phyloP scores from a whole-genome alignment of 2,797 vertebrate genomes.

The Schizopygopsis pylzovi region DNA sequence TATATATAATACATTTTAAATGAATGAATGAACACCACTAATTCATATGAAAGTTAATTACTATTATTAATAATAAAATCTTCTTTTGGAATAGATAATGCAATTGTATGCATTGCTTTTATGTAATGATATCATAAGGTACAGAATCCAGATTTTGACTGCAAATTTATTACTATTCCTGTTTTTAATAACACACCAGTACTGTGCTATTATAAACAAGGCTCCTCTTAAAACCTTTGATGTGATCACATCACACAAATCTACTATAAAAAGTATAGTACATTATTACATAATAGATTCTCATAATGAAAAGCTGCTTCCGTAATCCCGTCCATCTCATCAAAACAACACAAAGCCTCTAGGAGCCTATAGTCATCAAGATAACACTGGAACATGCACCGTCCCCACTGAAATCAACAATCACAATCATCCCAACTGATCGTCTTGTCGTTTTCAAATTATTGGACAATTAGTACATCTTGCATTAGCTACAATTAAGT shows the following conservation, averaged over 20 bases:
- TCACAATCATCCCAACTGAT: not conserved
- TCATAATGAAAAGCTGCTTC: slow-evolving; percentile 42
- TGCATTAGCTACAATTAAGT: not conserved
- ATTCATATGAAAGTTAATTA: not conserved
- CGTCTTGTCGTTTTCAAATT: not conserved
- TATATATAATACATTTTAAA: not conserved
- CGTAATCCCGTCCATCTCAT: slow-evolving; percentile 20
- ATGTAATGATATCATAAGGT: not conserved
- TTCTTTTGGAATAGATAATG: not conserved
- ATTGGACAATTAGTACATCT: not conserved
- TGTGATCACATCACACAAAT: not conserved
- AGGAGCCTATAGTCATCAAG: not conserved
- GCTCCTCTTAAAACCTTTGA: not conserved
- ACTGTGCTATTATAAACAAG: not conserved
- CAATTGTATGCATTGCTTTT: not conserved
- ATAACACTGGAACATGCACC: not conserved
- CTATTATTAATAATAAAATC: not conserved
- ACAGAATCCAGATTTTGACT: not conserved
- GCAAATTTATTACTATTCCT: not conserved
- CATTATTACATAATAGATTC: slow-evolving; percentile 32
- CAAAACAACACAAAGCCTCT: slow-evolving; percentile 24
- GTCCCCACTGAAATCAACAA: not conserved
- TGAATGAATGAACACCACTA: not conserved
- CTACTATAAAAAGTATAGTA: too few species aligned
- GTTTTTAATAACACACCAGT: not conserved